Base-by-base conservation (phyloP, 2,888 invertebrate genomes). In the Disparrhopalites patrizii region DNA sequence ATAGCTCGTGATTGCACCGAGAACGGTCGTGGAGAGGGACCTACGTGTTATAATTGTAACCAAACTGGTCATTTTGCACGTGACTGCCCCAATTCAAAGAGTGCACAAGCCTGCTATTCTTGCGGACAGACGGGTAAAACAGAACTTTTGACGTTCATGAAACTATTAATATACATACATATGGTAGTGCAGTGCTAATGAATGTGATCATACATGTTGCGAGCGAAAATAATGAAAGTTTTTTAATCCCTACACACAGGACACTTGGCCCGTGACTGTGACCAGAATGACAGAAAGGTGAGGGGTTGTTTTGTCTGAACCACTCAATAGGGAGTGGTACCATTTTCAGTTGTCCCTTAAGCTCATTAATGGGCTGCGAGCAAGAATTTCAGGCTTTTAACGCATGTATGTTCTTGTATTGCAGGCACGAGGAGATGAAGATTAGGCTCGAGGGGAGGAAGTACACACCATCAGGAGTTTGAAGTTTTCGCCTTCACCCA, bases 11-110 rank as follows among this genome's bases (percentile, higher is more conserved):
- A 58, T 28, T 58, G 58, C 36, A 8, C 40, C 15, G 58, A 58
- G 30, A 7, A 40, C 5, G 58, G 58, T 15, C 7, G 23, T 10
- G 43, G 43, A 8, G 47, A 25, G 7, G 23, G 47, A 15, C 36
- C 40, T 27, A 58, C 43, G 38, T 62, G 62, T 33, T 62, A 62
- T 38, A 50, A 52, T 38, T 62, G 62, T 40, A 50, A 62, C 51
- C 62, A 62, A 27, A 28, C 62, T 25, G 62, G 62, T 18, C 62
- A 62, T 28, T 62, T 62, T 43, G 62, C 62, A 23, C 50, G 62
- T 50, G 62, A 62, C 50, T 62, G 62, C 27, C 77, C 79, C 56
- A 65, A 47, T 23, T 47, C 40, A 4, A 47, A 25, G 47, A 47
- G 25, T 23, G 23, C 47, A 23, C 47, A 74, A 30, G 36, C 23